Percentiles rank a stretch among this genome's conserved stretches.
phyloP scores from a whole-genome alignment of 2,797 vertebrate species.

The Melanitta fusca region DNA sequence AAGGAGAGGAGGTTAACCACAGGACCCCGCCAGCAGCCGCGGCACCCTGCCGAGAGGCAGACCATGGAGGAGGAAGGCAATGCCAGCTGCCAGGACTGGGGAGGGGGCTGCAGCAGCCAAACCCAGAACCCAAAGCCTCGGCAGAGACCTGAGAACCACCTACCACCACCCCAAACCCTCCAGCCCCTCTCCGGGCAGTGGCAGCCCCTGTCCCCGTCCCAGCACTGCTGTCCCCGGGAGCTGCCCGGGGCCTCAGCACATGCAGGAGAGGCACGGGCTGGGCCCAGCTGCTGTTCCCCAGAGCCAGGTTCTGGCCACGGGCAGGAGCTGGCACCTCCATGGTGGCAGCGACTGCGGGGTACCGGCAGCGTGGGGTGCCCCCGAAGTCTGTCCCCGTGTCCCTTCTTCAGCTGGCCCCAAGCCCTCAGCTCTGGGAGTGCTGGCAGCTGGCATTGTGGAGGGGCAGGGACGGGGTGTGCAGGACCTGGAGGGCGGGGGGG shows the following conservation, averaged over 20 bases:
- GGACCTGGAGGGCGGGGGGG: slow-evolving; percentile 31
- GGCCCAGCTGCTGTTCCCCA: background rate
- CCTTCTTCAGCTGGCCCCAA: slow-evolving; percentile 39
- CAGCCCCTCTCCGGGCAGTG: background rate
- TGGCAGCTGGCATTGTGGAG: slow-evolving; percentile 72
- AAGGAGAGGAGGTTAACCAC: slow-evolving; percentile 81
- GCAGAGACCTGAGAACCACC: background rate
- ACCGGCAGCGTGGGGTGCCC: background rate
- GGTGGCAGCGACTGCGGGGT: background rate
- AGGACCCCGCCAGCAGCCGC: background rate
- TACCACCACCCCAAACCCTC: background rate
- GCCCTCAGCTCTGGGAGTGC: slow-evolving; percentile 58
- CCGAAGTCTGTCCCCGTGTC: background rate
- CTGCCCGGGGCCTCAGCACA: background rate
- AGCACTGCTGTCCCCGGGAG: background rate
- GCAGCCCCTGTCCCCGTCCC: background rate
- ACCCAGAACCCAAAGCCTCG: background rate
- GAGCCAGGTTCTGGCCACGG: background rate
- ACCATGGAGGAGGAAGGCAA: slow-evolving; percentile 32
- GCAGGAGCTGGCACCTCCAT: background rate
- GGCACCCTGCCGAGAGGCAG: slow-evolving; percentile 44
- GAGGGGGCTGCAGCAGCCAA: slow-evolving; percentile 41
- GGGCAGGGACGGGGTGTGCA: slow-evolving; percentile 56
- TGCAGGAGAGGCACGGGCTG: background rate
- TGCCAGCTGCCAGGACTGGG: slow-evolving; percentile 66